These are phyloP conservation scores for Ceratosolen solmsi DNA, from an alignment of 1,140 invertebrate species.

Conservation along the genomic window DNA sequence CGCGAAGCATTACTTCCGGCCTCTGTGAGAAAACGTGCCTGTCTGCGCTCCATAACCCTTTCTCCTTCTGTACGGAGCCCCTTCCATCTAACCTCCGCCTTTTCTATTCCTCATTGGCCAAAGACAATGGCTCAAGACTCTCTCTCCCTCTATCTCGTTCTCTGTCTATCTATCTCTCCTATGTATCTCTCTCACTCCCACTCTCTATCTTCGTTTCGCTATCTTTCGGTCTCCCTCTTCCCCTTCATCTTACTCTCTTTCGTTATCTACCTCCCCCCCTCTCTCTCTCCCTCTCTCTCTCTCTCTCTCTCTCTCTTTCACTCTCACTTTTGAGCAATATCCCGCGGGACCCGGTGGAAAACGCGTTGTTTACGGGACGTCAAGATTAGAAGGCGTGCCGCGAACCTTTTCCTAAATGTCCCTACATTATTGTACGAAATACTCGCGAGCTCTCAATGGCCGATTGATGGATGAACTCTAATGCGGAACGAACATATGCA, in stretches of 20 bases:
- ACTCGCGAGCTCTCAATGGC: neutral
- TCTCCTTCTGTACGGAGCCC: neutral
- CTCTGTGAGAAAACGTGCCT: constrained; percentile 62
- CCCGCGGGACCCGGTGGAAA: constrained; percentile 1
- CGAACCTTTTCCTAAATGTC: neutral
- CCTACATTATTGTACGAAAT: neutral
- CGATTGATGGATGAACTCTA: constrained; percentile 31
- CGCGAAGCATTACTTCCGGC: constrained; percentile 59
- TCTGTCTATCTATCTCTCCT: neutral
- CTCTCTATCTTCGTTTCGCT: neutral
- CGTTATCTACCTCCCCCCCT: too few species aligned
- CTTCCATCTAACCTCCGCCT: neutral
- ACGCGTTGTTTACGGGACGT: neutral
- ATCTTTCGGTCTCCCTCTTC: neutral
- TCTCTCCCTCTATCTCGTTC: neutral
- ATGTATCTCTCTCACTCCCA: too few species aligned
- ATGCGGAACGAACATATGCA: constrained; percentile 11
- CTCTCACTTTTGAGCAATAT: neutral
- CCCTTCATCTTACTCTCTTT: neutral
- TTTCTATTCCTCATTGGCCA: constrained; percentile 45
- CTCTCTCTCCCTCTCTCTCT: neutral
- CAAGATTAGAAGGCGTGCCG: constrained; percentile 9
- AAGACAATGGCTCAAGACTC: constrained; percentile 33
- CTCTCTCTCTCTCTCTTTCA: neutral
- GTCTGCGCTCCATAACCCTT: neutral